These are phyloP conservation scores for Astropecten irregularis DNA, from an alignment of 53 echinoderm and acorn worm genomes.

Conservation along the genomic window DNA sequence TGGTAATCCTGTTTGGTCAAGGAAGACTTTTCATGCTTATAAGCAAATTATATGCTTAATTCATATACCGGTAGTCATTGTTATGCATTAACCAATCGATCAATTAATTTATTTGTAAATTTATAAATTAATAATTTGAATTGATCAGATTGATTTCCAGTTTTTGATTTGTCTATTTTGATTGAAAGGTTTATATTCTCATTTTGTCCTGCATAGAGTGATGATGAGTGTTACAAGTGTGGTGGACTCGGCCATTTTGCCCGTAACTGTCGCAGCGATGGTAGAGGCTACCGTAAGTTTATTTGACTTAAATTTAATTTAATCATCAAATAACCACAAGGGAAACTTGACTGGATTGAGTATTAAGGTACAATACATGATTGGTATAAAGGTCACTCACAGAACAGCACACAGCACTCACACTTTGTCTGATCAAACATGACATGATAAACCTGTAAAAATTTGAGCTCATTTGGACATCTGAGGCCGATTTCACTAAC, in stretches of 20 bases:
- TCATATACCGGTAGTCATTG: too few relatives aligned
- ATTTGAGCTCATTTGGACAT: too few relatives aligned
- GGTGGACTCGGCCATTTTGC: slow-evolving; percentile 89
- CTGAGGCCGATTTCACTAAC: too few relatives aligned
- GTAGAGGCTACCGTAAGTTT: slow-evolving; percentile 53
- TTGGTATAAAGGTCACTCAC: too few relatives aligned
- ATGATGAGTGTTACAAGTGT: slow-evolving; percentile 96
- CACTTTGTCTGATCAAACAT: too few relatives aligned
- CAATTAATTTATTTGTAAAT: background rate
- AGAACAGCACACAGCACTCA: too few relatives aligned
- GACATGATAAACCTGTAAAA: too few relatives aligned
- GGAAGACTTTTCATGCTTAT: too few relatives aligned
- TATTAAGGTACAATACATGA: background rate
- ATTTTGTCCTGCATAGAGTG: slow-evolving; percentile 51
- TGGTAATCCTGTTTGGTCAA: too few relatives aligned
- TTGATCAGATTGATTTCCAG: background rate
- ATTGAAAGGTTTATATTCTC: background rate
- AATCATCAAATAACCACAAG: too few relatives aligned
- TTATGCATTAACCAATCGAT: background rate
- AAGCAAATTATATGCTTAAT: too few relatives aligned
- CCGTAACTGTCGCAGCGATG: slow-evolving; percentile 76
- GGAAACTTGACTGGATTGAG: background rate
- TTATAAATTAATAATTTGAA: too few relatives aligned
- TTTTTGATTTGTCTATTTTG: background rate
- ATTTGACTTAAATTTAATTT: background rate